Evolutionary conservation across 2,888 invertebrate species (phyloP).

Genomic region (Calameuta idolon): DNA sequence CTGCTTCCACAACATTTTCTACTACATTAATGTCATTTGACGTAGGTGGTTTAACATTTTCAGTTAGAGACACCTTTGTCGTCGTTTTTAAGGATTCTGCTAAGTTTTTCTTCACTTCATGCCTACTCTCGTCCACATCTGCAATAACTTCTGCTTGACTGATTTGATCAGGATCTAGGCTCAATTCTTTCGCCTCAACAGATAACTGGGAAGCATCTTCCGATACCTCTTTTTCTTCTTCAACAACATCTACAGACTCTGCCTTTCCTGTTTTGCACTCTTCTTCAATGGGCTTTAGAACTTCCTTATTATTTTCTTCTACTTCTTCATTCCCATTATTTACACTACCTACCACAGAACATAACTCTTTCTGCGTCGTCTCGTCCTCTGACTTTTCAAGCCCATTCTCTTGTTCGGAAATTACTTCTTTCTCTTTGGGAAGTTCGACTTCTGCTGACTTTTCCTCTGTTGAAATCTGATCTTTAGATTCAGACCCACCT

Average conservation of each 20-base stretch:
- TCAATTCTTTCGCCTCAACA: background rate
- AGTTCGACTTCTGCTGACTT: background rate
- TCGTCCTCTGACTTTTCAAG: background rate
- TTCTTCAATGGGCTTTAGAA: background rate
- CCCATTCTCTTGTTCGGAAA: background rate
- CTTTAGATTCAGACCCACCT: background rate
- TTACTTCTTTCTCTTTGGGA: background rate
- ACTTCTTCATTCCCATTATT: background rate
- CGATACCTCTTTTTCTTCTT: background rate
- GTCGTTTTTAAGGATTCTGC: background rate
- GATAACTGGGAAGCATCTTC: background rate
- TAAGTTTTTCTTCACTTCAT: background rate
- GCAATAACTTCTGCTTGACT: background rate
- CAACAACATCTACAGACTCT: background rate
- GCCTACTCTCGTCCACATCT: background rate
- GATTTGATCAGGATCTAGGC: background rate
- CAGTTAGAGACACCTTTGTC: background rate
- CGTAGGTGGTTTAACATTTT: background rate
- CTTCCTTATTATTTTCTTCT: background rate
- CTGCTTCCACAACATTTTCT: conserved; percentile 8
- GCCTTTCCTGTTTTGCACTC: background rate
- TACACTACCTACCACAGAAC: background rate
- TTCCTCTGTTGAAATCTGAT: background rate
- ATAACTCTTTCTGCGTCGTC: background rate
- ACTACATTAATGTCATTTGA: background rate